Conservation (phyloP, 2,888 invertebrate species). For the Diarsia rubi region DNA sequence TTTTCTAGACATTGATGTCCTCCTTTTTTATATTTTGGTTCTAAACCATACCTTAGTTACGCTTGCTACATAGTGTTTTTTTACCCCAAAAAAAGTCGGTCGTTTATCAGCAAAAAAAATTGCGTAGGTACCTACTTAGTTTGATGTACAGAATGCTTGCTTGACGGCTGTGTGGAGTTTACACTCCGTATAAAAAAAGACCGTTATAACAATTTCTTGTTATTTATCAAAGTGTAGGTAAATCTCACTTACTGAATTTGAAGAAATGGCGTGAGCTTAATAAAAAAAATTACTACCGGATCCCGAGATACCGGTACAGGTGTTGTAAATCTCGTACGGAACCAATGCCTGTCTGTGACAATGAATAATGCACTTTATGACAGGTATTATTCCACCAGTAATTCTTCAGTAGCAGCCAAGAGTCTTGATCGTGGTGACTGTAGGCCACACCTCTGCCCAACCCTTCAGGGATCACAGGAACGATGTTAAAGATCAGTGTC, state of each 20-base stretch:
- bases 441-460: background rate
- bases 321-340: background rate
- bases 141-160: too few relatives aligned
- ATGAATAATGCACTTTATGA: constrained; percentile 1
- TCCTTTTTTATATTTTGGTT: too few relatives aligned
- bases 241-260: background rate
- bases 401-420: background rate
- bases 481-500: background rate
- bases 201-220: constrained; percentile 10
- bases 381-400: background rate
- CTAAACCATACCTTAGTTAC: too few relatives aligned
- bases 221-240: background rate
- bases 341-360: background rate
- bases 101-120: too few relatives aligned
- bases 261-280: background rate
- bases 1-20: too few relatives aligned
- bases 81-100: too few relatives aligned
- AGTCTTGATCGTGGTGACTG: background rate
- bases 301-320: background rate
- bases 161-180: too few relatives aligned
- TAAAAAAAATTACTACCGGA: too few relatives aligned
- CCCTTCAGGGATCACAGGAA: background rate
- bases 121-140: too few relatives aligned
- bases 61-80: too few relatives aligned
- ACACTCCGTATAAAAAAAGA: too few relatives aligned